Evolutionary conservation across 1,140 invertebrate species (phyloP).

Genomic region (Cydia pomonella): DNA sequence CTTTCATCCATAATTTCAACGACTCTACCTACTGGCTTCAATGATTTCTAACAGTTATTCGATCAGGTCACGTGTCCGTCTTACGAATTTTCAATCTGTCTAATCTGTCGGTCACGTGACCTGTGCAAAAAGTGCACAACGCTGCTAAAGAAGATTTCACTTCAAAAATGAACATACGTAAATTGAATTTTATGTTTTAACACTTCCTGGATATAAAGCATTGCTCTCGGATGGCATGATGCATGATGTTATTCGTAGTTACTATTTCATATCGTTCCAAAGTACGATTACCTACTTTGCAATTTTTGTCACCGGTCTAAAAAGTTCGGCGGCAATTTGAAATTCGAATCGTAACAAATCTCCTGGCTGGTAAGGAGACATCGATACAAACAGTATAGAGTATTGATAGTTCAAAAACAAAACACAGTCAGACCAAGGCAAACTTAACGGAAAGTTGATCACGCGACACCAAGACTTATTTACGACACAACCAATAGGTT

Average conservation of each 20-base stretch:
- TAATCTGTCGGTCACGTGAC: too few relatives aligned
- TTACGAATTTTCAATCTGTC: too few relatives aligned
- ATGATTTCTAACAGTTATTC: too few relatives aligned
- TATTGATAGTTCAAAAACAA: slow-evolving; percentile 20
- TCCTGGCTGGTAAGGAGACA: neutral
- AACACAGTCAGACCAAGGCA: neutral
- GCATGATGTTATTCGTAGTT: too few relatives aligned
- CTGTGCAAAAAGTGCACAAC: too few relatives aligned
- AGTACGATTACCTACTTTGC: too few relatives aligned
- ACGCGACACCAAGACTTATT: slow-evolving; percentile 34
- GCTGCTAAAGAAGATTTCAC: too few relatives aligned
- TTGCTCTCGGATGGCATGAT: slow-evolving; percentile 4
- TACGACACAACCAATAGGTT: slow-evolving; percentile 35
- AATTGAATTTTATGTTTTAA: neutral
- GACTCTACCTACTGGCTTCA: too few relatives aligned
- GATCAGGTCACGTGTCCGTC: too few relatives aligned
- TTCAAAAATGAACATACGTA: neutral
- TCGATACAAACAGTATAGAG: neutral
- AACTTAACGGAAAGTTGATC: slow-evolving; percentile 36
- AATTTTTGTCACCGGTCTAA: neutral
- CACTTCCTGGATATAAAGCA: neutral
- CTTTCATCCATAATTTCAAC: too few relatives aligned
- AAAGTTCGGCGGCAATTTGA: neutral
- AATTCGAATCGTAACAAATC: slow-evolving; percentile 10
- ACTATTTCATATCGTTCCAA: neutral